Evolutionary conservation across 2,888 invertebrate species (phyloP).

Genomic region (Pollenia angustigena): DNA sequence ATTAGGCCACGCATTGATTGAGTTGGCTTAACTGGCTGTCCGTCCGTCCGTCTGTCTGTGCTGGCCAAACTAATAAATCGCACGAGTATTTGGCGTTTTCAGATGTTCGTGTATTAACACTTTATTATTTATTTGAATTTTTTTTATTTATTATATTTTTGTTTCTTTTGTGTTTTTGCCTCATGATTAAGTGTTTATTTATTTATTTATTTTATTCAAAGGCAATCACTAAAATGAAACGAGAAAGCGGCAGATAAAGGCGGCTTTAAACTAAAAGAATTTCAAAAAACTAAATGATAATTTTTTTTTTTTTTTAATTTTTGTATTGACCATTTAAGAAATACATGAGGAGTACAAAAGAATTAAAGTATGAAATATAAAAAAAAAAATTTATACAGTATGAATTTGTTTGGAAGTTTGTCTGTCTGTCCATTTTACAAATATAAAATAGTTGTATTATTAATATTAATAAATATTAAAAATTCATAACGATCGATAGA

Average conservation of each 20-base stretch:
- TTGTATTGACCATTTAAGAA: conserved; percentile 59
- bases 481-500: conserved; percentile 72
- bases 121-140: conserved; percentile 33
- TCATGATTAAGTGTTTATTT: conserved; percentile 60
- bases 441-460: conserved; percentile 38
- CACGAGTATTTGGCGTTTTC: conserved; percentile 57
- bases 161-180: not conserved
- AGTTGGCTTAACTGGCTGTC: conserved; percentile 33
- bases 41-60: not conserved
- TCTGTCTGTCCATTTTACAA: conserved; percentile 3
- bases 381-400: conserved; percentile 10
- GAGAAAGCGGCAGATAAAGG: conserved; percentile 70
- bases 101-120: conserved; percentile 63
- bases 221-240: conserved; percentile 57
- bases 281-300: conserved; percentile 43
- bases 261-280: conserved; percentile 57
- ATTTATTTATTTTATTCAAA: conserved; percentile 47
- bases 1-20: conserved; percentile 56
- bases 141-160: conserved; percentile 15
- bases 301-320: conserved; percentile 32
- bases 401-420: not conserved
- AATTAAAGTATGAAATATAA: conserved; percentile 29
- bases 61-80: conserved; percentile 50
- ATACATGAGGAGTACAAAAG: conserved; percentile 53
- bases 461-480: conserved; percentile 68